These are phyloP conservation scores for Aldabrachelys gigantea DNA, from an alignment of 2,113 vertebrate species.

Conservation along the genomic window DNA sequence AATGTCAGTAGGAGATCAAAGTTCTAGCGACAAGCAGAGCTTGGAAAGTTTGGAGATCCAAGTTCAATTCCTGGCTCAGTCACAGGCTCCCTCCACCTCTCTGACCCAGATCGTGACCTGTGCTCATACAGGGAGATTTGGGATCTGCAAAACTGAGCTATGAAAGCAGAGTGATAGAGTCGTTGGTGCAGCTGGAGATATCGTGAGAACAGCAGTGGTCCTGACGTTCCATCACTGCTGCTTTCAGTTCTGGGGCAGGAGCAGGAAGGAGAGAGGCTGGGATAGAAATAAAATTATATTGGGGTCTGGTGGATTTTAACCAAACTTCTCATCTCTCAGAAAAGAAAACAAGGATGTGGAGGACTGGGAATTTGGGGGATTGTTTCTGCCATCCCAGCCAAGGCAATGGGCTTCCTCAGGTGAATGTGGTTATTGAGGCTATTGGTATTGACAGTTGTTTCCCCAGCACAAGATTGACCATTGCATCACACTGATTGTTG, in stretches of 20 bases:
- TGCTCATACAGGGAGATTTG: neutral
- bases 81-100: neutral
- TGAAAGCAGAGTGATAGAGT: neutral
- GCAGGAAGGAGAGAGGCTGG: neutral
- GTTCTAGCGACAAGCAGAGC: neutral
- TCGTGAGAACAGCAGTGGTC: neutral
- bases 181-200: neutral
- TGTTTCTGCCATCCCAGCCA: neutral
- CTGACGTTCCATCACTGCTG: neutral
- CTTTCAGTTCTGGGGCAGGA: neutral
- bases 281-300: neutral
- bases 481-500: neutral
- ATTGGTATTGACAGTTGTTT: neutral
- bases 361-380: neutral
- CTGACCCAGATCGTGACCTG: neutral
- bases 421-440: neutral
- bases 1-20: neutral
- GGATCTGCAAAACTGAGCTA: neutral
- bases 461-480: neutral
- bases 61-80: neutral
- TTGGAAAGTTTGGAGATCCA: accelerated
- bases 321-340: neutral
- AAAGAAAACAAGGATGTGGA: neutral
- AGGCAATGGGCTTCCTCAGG: neutral
- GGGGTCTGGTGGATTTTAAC: neutral